Conservation (phyloP, 2,113 vertebrate species). For the Lota lota region DNA sequence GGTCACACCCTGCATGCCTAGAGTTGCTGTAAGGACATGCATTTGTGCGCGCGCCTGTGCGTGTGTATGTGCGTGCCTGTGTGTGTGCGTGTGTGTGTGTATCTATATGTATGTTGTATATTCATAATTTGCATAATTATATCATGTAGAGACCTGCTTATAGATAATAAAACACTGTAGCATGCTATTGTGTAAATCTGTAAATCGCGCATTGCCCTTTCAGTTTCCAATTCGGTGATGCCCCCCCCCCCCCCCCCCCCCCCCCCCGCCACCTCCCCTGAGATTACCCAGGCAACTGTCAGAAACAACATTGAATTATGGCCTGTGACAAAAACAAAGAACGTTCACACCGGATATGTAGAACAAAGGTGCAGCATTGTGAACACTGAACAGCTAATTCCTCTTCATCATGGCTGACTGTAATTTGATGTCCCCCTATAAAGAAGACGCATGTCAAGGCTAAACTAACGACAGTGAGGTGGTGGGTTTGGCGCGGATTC, state of each 20-base stretch:
- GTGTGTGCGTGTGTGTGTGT: too few relatives aligned
- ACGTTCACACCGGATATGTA: constrained; percentile 22
- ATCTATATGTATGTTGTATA: constrained; percentile 12
- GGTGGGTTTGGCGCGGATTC: constrained; percentile 56
- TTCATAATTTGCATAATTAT: too few relatives aligned
- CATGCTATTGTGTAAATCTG: too few relatives aligned
- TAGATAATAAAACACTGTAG: too few relatives aligned
- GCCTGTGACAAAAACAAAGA: constrained; percentile 35
- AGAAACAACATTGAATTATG: constrained; percentile 26
- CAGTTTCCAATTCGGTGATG: neutral
- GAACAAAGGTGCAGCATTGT: neutral
- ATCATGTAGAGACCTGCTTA: too few relatives aligned
- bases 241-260: too few relatives aligned
- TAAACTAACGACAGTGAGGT: constrained; percentile 54
- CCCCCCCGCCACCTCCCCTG: neutral
- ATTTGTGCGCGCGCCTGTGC: too few relatives aligned
- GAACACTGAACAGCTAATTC: constrained; percentile 31
- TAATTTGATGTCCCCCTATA: constrained; percentile 46
- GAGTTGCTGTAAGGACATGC: constrained; percentile 34
- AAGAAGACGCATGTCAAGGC: constrained; percentile 54
- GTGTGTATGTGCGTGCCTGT: too few relatives aligned
- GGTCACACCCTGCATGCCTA: too few relatives aligned
- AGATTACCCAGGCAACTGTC: neutral
- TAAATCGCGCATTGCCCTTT: too few relatives aligned
- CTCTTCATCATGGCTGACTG: constrained; percentile 53